A percentile compares a stretch with the other conserved stretches of the same genome.
phyloP scores from a whole-genome alignment of 2,888 invertebrate genomes.

The Blastobasis lacticolella region DNA sequence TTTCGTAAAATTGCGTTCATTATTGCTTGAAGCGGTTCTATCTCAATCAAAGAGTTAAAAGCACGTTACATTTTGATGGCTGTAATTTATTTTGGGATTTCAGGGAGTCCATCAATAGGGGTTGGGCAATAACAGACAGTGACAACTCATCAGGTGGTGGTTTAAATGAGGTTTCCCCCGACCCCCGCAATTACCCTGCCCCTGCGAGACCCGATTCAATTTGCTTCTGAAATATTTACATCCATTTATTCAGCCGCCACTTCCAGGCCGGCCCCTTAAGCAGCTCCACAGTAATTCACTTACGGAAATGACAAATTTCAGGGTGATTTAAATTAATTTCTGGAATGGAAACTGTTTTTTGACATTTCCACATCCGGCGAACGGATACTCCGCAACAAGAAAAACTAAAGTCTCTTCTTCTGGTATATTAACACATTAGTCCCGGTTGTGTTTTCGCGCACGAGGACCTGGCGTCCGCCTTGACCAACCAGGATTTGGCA shows the following conservation, averaged over 20 bases:
- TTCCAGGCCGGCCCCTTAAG: slow-evolving; percentile 21
- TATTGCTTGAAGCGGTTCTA: background rate
- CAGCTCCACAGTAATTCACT: slow-evolving; percentile 3
- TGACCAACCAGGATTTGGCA: too few species aligned
- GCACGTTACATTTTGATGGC: background rate
- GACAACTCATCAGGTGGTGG: slow-evolving; percentile 16
- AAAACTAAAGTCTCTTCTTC: too few species aligned
- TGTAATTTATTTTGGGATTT: too few species aligned
- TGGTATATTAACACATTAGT: too few species aligned
- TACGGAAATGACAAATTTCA: slow-evolving; percentile 26
- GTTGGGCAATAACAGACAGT: slow-evolving; percentile 4
- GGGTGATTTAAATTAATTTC: slow-evolving; percentile 1
- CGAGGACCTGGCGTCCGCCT: too few species aligned
- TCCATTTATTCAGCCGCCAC: slow-evolving; percentile 32
- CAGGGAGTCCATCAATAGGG: too few species aligned
- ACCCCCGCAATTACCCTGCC: slow-evolving; percentile 4
- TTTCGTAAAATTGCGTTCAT: background rate
- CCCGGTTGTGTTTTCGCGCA: too few species aligned
- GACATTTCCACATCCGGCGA: too few species aligned
- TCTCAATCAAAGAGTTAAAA: slow-evolving; percentile 8
- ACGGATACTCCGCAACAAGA: too few species aligned
- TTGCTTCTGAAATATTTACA: slow-evolving; percentile 40
- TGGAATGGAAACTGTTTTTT: too few species aligned
- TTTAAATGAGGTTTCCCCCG: slow-evolving; percentile 3
- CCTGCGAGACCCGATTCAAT: slow-evolving; percentile 27